These are phyloP conservation scores for Smutsia gigantea DNA, from an alignment of 2,797 vertebrate species.

Conservation along the genomic window DNA sequence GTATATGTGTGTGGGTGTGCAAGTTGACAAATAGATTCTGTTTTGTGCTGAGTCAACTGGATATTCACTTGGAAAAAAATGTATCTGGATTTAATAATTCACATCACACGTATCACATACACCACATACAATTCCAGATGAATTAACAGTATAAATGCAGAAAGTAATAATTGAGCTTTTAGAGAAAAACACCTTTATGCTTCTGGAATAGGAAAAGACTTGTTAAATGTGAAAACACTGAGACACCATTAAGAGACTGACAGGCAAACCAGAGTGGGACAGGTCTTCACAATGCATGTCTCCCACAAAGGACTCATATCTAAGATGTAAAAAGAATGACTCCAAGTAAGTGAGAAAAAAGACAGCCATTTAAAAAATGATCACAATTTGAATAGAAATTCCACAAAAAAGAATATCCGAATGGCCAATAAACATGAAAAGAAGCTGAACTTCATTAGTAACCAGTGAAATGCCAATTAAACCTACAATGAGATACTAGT, in stretches of 20 bases:
- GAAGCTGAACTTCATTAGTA: not conserved
- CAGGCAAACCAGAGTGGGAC: not conserved
- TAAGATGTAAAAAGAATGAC: not conserved
- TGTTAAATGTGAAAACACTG: not conserved
- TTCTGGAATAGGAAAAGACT: not conserved
- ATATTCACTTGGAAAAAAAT: not conserved
- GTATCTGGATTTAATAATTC: not conserved
- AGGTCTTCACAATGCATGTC: not conserved
- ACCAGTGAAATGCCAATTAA: slow-evolving; percentile 21
- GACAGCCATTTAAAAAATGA: not conserved
- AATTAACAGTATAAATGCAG: not conserved
- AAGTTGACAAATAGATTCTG: not conserved
- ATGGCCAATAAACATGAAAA: not conserved
- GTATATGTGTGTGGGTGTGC: not conserved
- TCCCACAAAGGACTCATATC: not conserved
- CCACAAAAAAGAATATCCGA: not conserved
- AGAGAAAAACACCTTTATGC: not conserved
- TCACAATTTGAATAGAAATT: not conserved
- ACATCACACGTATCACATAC: not conserved
- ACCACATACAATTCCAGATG: not conserved
- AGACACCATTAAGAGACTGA: not conserved
- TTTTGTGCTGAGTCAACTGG: not conserved
- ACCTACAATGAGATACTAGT: not conserved
- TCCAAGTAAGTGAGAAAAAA: not conserved
- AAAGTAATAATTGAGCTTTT: not conserved